Evolutionary conservation across 2,113 vertebrate species (phyloP).

Genomic region (Cyanoliseus patagonus): DNA sequence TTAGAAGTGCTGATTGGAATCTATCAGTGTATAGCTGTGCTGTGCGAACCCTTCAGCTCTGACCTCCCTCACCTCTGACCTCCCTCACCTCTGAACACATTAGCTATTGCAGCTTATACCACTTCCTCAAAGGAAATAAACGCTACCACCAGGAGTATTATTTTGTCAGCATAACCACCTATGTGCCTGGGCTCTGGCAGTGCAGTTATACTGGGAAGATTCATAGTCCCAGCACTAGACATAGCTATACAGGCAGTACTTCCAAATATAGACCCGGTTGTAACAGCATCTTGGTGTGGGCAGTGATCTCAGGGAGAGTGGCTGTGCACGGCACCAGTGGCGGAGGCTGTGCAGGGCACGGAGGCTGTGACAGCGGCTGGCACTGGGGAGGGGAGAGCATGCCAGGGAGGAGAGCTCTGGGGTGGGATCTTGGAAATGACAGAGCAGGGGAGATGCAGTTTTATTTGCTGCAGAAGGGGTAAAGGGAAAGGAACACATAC

Average conservation of each 20-base stretch:
- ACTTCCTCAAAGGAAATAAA: background rate
- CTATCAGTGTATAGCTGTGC: background rate
- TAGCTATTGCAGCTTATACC: background rate
- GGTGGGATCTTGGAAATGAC: background rate
- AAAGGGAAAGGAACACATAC: background rate
- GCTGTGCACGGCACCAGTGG: background rate
- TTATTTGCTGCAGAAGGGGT: background rate
- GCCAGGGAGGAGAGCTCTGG: background rate
- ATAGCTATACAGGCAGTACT: background rate
- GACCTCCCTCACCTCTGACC: background rate
- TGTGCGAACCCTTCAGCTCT: background rate
- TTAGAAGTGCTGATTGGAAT: background rate
- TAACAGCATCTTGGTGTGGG: background rate
- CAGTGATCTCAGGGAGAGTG: background rate
- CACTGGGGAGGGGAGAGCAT: background rate
- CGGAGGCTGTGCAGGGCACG: background rate
- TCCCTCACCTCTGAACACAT: fast-evolving
- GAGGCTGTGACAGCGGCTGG: fast-evolving
- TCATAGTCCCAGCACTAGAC: background rate
- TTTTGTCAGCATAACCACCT: background rate
- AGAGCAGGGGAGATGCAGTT: background rate
- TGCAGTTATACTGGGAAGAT: background rate
- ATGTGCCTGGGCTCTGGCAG: background rate
- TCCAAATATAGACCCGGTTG: background rate
- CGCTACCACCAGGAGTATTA: background rate